A percentile compares a stretch with the other conserved stretches of the same genome.
Conservation (phyloP, 2,113 vertebrate genomes). For the Cyprichromis sp. region DNA sequence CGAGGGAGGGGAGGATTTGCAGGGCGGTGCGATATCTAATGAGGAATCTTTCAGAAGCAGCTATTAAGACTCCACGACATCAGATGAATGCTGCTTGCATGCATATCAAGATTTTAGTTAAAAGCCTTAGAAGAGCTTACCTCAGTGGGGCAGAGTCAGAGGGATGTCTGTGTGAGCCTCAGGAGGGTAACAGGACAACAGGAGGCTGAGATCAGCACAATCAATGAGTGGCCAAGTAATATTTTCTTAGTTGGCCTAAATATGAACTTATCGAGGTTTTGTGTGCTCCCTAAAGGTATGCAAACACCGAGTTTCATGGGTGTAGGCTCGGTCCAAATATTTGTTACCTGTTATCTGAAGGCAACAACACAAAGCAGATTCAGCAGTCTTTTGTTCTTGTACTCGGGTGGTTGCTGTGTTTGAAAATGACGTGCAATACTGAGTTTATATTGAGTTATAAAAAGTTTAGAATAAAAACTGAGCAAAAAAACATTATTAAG, state of each 20-base stretch:
- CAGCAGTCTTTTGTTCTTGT: background rate
- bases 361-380: background rate
- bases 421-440: background rate
- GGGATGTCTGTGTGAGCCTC: background rate
- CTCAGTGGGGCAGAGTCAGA: background rate
- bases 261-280: background rate
- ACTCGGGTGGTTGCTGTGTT: background rate
- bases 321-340: background rate
- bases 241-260: background rate
- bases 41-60: conserved; percentile 39
- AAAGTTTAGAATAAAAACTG: background rate
- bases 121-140: background rate
- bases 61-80: conserved; percentile 25
- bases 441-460: background rate
- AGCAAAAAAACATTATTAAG: background rate
- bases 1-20: conserved; percentile 31
- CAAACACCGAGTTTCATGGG: background rate
- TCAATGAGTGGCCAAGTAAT: background rate
- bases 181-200: background rate
- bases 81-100: conserved; percentile 8
- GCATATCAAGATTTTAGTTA: background rate
- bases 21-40: conserved; percentile 29
- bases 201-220: background rate
- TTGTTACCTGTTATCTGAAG: background rate
- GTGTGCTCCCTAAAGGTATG: background rate